A percentile compares a stretch with the other conserved stretches of the same genome.
Evolutionary conservation across 2,113 vertebrate species (phyloP).

Genomic region (Epinephelus lanceolatus): DNA sequence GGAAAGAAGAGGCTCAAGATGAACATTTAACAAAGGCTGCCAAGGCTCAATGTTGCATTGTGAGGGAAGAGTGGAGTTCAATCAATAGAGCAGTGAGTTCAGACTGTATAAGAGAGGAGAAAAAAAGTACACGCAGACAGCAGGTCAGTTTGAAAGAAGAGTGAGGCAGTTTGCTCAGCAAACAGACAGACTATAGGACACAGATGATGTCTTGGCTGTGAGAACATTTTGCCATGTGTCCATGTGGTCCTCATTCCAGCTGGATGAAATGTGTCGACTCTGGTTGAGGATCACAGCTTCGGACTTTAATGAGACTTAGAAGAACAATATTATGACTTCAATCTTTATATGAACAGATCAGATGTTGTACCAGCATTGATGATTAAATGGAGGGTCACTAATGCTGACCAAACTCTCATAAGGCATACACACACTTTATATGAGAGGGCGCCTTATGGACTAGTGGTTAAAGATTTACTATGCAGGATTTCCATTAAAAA

Average conservation of each 20-base stretch:
- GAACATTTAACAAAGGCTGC: slow-evolving; percentile 2
- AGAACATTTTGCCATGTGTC: slow-evolving; percentile 14
- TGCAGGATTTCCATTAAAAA: no score
- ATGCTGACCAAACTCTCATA: no score
- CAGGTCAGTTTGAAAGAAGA: neutral
- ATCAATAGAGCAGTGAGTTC: neutral
- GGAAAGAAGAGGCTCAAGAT: neutral
- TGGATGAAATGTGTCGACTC: neutral
- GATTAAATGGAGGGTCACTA: neutral
- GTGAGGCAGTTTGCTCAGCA: neutral
- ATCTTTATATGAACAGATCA: neutral
- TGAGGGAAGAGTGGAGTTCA: neutral
- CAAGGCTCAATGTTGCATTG: neutral
- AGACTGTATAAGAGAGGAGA: neutral
- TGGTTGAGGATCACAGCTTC: neutral
- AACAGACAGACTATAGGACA: slow-evolving; percentile 15
- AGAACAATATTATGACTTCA: neutral
- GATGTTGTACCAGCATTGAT: neutral
- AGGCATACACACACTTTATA: no score
- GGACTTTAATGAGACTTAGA: neutral
- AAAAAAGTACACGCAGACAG: neutral
- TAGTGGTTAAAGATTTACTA: no score
- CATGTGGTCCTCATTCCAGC: slow-evolving; percentile 4
- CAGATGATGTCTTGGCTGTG: slow-evolving; percentile 29
- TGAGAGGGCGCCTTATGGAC: no score